Percentiles rank a stretch among this genome's conserved stretches.
Evolutionary conservation across 2,797 vertebrate species (phyloP).

Genomic region (Phaenicophaeus curvirostris): DNA sequence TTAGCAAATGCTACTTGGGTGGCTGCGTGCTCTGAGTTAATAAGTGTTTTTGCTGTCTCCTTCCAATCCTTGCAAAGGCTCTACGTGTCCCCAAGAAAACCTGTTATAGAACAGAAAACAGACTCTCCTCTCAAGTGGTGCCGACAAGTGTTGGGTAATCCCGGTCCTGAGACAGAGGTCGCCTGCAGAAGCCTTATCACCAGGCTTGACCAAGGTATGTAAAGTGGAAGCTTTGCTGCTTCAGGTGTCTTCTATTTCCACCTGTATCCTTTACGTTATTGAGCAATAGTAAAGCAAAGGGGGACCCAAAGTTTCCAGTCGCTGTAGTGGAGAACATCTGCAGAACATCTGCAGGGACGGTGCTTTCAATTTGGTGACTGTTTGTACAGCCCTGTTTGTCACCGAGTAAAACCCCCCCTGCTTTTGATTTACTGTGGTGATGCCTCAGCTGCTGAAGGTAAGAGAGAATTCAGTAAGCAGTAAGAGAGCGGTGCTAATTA

Average conservation of each 20-base stretch:
- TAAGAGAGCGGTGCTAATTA: not conserved
- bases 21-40: not conserved
- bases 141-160: conserved; percentile 88
- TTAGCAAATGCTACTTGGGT: not conserved
- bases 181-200: conserved; percentile 87
- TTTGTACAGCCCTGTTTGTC: too few relatives aligned
- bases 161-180: conserved; percentile 89
- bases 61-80: conserved; percentile 78
- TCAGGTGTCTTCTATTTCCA: not conserved
- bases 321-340: not conserved
- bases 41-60: not conserved
- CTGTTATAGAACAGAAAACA: conserved; percentile 70
- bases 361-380: fast-evolving
- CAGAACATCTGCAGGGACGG: not conserved
- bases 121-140: conserved; percentile 90
- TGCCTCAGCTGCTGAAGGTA: not conserved
- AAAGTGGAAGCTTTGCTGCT: not conserved
- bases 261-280: fast-evolving
- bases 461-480: not conserved
- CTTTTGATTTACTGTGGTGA: fast-evolving
- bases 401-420: not conserved
- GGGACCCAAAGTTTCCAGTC: too few relatives aligned
- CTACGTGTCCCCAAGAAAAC: conserved; percentile 87
- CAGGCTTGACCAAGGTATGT: conserved; percentile 89
- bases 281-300: not conserved